Percentiles rank a stretch among this genome's conserved stretches.
Conservation (phyloP, 1,140 invertebrate genomes). For the Chironomus striatipennis region DNA sequence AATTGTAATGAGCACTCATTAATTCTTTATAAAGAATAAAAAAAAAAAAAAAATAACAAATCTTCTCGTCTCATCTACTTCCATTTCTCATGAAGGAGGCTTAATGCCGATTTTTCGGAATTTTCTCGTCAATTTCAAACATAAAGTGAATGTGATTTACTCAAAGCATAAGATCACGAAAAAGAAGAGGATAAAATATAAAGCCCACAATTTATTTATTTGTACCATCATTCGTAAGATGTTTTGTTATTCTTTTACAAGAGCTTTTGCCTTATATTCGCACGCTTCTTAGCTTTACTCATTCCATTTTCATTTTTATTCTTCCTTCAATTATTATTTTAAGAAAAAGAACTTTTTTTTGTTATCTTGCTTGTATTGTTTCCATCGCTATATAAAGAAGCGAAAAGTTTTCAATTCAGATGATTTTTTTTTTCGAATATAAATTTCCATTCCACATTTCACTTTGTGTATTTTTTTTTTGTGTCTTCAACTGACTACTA, state of each 20-base stretch:
- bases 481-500: too few relatives aligned
- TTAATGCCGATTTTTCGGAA: background rate
- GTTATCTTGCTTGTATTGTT: background rate
- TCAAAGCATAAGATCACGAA: background rate
- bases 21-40: background rate
- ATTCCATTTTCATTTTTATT: background rate
- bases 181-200: background rate
- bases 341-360: background rate
- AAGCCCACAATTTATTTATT: background rate
- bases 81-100: background rate
- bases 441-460: background rate
- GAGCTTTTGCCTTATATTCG: background rate
- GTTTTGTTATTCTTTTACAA: background rate
- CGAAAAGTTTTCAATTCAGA: background rate
- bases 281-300: background rate
- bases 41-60: background rate
- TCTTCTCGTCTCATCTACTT: background rate
- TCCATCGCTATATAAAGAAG: background rate
- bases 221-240: background rate
- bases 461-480: background rate
- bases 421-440: background rate
- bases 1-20: background rate
- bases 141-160: conserved; percentile 6
- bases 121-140: background rate
- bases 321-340: background rate